phyloP scores from a whole-genome alignment of 2,113 vertebrate genomes.

The Neomonachus schauinslandi region DNA sequence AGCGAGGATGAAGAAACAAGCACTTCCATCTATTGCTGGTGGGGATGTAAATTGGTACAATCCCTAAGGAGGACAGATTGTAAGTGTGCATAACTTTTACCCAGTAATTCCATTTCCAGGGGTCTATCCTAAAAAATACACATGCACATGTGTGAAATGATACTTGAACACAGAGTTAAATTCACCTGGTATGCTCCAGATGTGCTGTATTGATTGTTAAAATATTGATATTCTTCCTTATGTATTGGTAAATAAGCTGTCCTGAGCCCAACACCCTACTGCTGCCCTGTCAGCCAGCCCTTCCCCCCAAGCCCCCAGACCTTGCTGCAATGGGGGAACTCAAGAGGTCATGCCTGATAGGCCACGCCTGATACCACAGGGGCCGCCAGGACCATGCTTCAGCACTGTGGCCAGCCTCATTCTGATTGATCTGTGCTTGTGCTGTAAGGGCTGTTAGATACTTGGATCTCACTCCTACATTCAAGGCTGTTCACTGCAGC shows the following conservation, averaged over 20 bases:
- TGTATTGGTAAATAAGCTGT: background rate
- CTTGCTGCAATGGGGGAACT: background rate
- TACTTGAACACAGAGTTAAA: background rate
- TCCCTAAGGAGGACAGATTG: background rate
- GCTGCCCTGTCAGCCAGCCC: background rate
- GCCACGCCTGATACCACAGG: background rate
- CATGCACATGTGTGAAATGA: background rate
- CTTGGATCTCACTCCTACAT: background rate
- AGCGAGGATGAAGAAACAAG: background rate
- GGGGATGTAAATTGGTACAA: background rate
- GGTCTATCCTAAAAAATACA: background rate
- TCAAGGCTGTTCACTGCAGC: background rate
- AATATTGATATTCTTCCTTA: background rate
- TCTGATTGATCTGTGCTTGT: background rate
- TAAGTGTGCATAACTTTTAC: background rate
- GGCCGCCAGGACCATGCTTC: background rate
- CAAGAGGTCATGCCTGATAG: background rate
- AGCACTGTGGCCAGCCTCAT: background rate
- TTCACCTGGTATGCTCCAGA: background rate
- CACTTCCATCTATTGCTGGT: background rate
- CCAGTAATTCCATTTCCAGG: background rate
- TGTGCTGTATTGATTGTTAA: background rate
- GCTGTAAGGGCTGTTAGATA: background rate
- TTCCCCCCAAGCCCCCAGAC: background rate
- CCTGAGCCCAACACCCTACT: background rate